phyloP scores from a whole-genome alignment of 2,888 invertebrate species.

The Zygaena filipendulae region DNA sequence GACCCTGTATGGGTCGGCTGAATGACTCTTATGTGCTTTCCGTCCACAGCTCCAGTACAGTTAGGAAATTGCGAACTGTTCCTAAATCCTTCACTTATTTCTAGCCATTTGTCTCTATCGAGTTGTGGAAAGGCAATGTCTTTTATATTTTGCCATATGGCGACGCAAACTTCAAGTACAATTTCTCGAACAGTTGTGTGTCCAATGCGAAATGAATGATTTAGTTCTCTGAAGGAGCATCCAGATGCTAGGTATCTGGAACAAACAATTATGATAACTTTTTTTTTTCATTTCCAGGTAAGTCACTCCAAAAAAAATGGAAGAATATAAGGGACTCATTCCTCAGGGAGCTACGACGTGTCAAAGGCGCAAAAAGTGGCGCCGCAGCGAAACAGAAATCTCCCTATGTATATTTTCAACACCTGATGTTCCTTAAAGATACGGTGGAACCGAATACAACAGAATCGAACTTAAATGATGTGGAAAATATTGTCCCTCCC shows the following conservation, averaged over 20 bases:
- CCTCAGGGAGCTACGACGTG: conserved; percentile 15
- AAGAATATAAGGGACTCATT: conserved; percentile 17
- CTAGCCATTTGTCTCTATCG: conserved; percentile 12
- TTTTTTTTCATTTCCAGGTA: conserved; percentile 15
- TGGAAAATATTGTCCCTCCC: conserved; percentile 11
- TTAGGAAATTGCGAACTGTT: conserved; percentile 17
- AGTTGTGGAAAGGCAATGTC: conserved; percentile 11
- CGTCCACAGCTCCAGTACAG: conserved; percentile 18
- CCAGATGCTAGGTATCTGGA: conserved; percentile 17
- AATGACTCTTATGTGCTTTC: conserved; percentile 19
- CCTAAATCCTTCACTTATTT: conserved; percentile 14
- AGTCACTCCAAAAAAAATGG: conserved; percentile 18
- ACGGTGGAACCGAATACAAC: conserved; percentile 14
- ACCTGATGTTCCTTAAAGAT: conserved; percentile 16
- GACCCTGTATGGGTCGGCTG: conserved; percentile 17
- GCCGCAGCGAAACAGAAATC: conserved; percentile 15
- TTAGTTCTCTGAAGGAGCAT: conserved; percentile 15
- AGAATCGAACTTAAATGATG: conserved; percentile 2
- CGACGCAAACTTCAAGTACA: conserved; percentile 11
- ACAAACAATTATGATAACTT: conserved; percentile 15
- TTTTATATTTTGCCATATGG: conserved; percentile 13
- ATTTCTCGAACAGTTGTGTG: conserved; percentile 11
- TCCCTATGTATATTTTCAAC: conserved; percentile 15
- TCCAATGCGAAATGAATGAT: conserved; percentile 13
- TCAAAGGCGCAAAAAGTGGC: conserved; percentile 15